Percentiles rank a stretch among this genome's conserved stretches.
phyloP scores from a whole-genome alignment of 2,888 invertebrate genomes.

The Pocota personata region DNA sequence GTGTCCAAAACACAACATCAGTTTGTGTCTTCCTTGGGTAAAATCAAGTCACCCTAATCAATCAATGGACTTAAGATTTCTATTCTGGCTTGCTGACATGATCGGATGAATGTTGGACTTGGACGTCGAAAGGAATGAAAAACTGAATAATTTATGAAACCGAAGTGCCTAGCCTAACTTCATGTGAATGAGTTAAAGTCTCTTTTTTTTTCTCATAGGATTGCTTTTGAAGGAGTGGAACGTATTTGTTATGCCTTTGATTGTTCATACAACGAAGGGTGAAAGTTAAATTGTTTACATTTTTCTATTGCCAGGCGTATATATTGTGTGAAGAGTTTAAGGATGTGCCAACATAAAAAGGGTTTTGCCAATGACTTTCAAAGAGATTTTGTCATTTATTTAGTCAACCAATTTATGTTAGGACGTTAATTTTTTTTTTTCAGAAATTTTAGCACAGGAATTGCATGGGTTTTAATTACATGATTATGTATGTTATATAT shows the following conservation, averaged over 20 bases:
- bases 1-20: conserved; percentile 31
- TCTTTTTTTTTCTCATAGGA: conserved; percentile 7
- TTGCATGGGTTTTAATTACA: too few species aligned
- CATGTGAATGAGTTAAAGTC: conserved; percentile 19
- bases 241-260: conserved; percentile 29
- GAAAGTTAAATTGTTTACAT: conserved; percentile 44
- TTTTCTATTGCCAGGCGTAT: conserved; percentile 37
- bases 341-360: conserved; percentile 46
- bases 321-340: conserved; percentile 42
- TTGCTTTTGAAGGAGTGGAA: conserved; percentile 38
- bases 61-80: conserved; percentile 62
- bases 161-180: conserved; percentile 39
- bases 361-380: conserved; percentile 31
- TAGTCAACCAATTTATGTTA: background rate
- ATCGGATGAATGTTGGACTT: conserved; percentile 50
- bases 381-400: conserved; percentile 28
- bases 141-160: conserved; percentile 65
- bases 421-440: background rate
- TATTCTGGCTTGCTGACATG: conserved; percentile 36
- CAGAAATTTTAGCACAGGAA: background rate
- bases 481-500: too few species aligned
- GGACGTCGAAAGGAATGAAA: conserved; percentile 32
- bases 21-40: conserved; percentile 23
- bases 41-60: conserved; percentile 47
- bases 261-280: conserved; percentile 37